Evolutionary conservation across 2,888 invertebrate genomes (phyloP), one percentile per base, ranked within the genome.

Genomic region (Cataglyphis rosenhaueri): DNA sequence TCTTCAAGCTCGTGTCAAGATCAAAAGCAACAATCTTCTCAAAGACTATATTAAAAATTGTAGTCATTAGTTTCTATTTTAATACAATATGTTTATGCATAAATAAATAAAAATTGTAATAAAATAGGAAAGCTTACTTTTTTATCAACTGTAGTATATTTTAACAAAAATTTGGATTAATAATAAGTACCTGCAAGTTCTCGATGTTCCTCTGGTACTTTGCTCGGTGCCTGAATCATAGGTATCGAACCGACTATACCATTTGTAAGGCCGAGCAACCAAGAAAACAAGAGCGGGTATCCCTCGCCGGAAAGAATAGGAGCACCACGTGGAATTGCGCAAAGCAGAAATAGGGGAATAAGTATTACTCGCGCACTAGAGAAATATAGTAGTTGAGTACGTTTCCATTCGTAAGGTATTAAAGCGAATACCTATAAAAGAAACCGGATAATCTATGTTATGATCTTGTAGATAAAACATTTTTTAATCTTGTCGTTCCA

Each of bases 211-310:
- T 98, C 97, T 18, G 97, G 97, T 6, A 98, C 98, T 92, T 97
- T 97, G 65, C 97, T 96, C 0, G 98, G 98, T 0, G 98, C 98
- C 92, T 98, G 96, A 91, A 98, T 98, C 98, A 98, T 98, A 3
- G 98, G 98, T 44, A 98, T 96, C 84, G 98, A 98, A 5, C 98
- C 98, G 79, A 98, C 96, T 64, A 98, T 95, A 0, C 98, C 98
- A 91, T 98, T 98, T 66, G 97, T 97, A 29, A 98, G 95, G 1
- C 98, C 98, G 84, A 98, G 95, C 0, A 96, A 91, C 91, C 97
- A 93, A 10, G 97, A 96, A 82, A 97, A 96, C 21, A 96, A 91
- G 85, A 97, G 95, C 0, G 97, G 96, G 88, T 96, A 96, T 35
- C 96, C 95, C 92, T 97, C 97, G 1, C 95, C 95, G 0, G 95